phyloP scores from a whole-genome alignment of 2,888 invertebrate genomes.

The Galeopsomyia nigrocyanea region DNA sequence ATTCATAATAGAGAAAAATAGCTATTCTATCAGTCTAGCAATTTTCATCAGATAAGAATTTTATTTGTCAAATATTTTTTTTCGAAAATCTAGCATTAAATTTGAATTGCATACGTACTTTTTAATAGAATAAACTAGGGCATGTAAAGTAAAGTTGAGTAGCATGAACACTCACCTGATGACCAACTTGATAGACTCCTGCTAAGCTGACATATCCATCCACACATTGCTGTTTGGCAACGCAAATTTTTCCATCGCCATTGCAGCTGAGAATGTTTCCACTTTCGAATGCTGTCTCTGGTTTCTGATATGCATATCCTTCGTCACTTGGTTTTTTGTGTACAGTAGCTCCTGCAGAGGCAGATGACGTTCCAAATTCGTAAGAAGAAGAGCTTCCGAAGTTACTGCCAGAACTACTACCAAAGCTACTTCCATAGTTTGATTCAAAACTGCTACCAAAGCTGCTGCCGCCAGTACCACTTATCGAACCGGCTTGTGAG shows the following conservation, averaged over 20 bases:
- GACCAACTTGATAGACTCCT: constrained; percentile 70
- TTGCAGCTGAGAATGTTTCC: constrained; percentile 71
- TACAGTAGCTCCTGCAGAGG: not conserved
- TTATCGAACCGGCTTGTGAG: not conserved
- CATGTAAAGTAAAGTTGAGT: not conserved
- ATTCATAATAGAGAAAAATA: no score
- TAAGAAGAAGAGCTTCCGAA: not conserved
- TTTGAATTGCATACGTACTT: no score
- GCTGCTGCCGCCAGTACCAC: not conserved
- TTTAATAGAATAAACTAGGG: no score
- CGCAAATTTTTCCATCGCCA: constrained; percentile 75
- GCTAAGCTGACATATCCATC: constrained; percentile 72
- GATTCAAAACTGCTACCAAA: no score
- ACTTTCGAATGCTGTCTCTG: constrained; percentile 26
- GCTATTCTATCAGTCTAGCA: no score
- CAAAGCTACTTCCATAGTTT: no score
- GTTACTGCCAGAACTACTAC: not conserved
- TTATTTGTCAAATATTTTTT: not conserved
- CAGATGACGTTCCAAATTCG: not conserved
- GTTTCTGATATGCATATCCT: constrained; percentile 29
- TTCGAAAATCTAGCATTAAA: not conserved
- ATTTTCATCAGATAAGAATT: not conserved
- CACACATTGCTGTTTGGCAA: constrained; percentile 73
- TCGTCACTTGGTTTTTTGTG: not conserved
- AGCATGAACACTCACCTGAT: constrained; percentile 70